A percentile compares a stretch with the other conserved stretches of the same genome.
Evolutionary conservation across 2,888 invertebrate genomes (phyloP).

Genomic region (Antheraea assamensis): DNA sequence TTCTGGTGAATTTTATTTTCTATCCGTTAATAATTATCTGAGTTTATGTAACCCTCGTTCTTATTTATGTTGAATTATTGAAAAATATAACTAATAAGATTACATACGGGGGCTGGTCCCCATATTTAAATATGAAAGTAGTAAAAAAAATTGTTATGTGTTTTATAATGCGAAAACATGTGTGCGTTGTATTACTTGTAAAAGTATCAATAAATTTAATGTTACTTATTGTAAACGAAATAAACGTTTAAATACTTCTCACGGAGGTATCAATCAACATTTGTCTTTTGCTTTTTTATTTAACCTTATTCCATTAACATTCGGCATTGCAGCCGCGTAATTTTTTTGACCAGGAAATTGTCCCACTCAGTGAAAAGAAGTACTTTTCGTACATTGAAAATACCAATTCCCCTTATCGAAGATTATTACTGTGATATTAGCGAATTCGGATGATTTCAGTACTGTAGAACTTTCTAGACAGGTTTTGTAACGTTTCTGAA

Average conservation of each 20-base stretch:
- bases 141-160: conserved; percentile 65
- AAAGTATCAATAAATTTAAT: conserved; percentile 62
- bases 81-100: conserved; percentile 54
- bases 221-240: conserved; percentile 56
- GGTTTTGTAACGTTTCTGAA: no score
- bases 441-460: no score
- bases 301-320: neutral
- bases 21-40: neutral
- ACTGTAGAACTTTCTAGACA: no score
- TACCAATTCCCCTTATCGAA: no score
- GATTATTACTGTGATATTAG: no score
- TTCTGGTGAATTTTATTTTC: neutral
- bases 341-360: no score
- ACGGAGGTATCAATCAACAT: conserved; percentile 33
- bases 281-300: conserved; percentile 23
- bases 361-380: no score
- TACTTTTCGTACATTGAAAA: no score
- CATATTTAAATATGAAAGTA: conserved; percentile 58
- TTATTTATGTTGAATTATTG: conserved; percentile 43
- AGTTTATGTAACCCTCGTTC: conserved; percentile 29
- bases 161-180: conserved; percentile 66
- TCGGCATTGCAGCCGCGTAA: neutral
- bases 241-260: conserved; percentile 50
- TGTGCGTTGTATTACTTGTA: conserved; percentile 53
- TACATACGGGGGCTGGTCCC: conserved; percentile 72